These are phyloP conservation scores for Torymus auratus DNA, from an alignment of 2,888 invertebrate genomes.

Conservation along the genomic window DNA sequence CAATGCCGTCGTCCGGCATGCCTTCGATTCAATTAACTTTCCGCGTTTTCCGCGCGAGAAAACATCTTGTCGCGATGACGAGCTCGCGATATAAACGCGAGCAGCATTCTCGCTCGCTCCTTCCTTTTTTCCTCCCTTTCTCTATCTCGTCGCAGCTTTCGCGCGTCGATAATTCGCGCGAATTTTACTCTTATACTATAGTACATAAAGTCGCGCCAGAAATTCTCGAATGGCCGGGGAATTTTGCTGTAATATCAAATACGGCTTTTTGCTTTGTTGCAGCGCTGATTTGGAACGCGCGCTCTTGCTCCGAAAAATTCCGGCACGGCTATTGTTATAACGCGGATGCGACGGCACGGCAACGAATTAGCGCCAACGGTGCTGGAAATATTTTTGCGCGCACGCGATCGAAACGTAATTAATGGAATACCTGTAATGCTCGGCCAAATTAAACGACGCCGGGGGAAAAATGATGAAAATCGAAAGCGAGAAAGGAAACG, in stretches of 20 bases:
- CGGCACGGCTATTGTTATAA: too few species aligned
- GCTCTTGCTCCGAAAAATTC: too few species aligned
- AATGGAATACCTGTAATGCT: constrained; percentile 12
- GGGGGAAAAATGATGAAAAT: too few species aligned
- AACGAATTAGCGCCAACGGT: too few species aligned
- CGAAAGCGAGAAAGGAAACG: too few species aligned
- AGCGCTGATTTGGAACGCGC: too few species aligned
- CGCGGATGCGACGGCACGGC: too few species aligned
- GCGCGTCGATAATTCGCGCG: not conserved
- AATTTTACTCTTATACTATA: too few species aligned
- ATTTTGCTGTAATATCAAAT: not conserved
- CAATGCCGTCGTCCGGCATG: constrained; percentile 32
- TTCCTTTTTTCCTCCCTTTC: not conserved
- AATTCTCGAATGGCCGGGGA: not conserved
- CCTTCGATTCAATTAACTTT: constrained; percentile 62
- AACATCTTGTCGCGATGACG: not conserved
- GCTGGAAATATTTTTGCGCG: not conserved
- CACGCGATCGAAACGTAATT: not conserved
- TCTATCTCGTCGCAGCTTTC: not conserved
- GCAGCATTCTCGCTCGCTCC: not conserved
- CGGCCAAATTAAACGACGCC: not conserved
- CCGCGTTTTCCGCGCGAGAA: constrained; percentile 51
- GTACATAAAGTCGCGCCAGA: too few species aligned
- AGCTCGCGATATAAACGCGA: too few species aligned
- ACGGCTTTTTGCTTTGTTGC: too few species aligned